Base-by-base conservation (phyloP, 2,113 vertebrate species). In the Seriola dumerili region DNA sequence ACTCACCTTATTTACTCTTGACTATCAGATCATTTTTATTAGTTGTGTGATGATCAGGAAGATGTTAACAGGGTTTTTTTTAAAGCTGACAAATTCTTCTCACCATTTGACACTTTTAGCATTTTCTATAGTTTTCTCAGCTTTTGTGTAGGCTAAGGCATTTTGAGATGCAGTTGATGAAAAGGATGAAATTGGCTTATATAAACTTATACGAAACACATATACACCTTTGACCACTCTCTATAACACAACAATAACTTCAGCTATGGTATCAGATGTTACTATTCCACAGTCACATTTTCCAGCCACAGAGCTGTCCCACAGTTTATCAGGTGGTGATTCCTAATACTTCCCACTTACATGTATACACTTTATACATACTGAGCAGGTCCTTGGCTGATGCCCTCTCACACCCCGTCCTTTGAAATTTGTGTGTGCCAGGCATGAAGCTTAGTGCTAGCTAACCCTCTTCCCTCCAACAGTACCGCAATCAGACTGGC, bases 401-500 rank as follows among this genome's bases (percentile, higher is more conserved):
- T 11, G 34, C 48, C 72, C 34, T 76, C 65, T 82, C 75, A 63
- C 64, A 54, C 65, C 62, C 58, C 25, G 5, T 62, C 50, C 8
- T 76, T 58, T 63, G 61, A 89, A 76, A 82, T 81, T 64, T 87
- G 85, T 94, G 90, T 87, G 46, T 96, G 96, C 93, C 81, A 90
- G 83, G 84, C 94, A 92, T 96, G 93, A 95, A 89, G 94, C 96
- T 92, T 95, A 94, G 94, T 95, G 81, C 91, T 76, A 85, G 94
- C 92, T 95, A 97, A 97, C 96, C 94, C 88, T 96, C 96, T 91
- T 96, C 96, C 90, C 97, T 97, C 94, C 97, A 97, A 96, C 98
- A 99, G 97, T 99, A 99, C 95, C 98, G 98, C 96, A 97, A 96
- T 94, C 97, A 97, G 92, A 96, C 98, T 91, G 98, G 98, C 69